Conservation (phyloP, 2,797 vertebrate species). For the Ammospiza maritima region DNA sequence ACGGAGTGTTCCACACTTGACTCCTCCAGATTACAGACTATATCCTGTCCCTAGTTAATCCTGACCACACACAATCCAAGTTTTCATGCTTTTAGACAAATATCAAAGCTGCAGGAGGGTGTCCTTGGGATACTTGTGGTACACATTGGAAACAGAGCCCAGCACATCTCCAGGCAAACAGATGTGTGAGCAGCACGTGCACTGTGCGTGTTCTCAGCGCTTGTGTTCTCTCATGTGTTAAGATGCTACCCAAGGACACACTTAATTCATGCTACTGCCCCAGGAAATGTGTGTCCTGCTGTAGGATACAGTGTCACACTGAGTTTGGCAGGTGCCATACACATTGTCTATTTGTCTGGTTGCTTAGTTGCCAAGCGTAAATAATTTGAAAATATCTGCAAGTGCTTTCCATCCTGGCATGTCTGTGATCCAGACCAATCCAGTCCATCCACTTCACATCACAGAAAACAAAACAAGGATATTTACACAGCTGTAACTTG, state of each 20-base stretch:
- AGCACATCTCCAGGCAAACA: conserved; percentile 15
- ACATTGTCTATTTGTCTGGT: conserved; percentile 17
- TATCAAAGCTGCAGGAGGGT: conserved; percentile 53
- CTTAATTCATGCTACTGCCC: not conserved
- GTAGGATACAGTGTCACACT: not conserved
- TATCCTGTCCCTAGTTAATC: conserved; percentile 65
- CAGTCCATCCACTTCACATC: conserved; percentile 71
- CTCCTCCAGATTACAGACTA: conserved; percentile 58
- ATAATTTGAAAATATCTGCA: conserved; percentile 28
- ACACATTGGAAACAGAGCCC: not conserved
- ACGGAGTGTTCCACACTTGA: not conserved
- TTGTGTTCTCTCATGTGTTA: not conserved
- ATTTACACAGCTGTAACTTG: conserved; percentile 77
- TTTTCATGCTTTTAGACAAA: conserved; percentile 36
- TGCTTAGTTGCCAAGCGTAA: conserved; percentile 60
- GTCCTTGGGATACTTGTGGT: conserved; percentile 30
- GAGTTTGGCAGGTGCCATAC: conserved; percentile 47
- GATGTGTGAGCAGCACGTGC: not conserved
- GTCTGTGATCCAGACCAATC: conserved; percentile 39
- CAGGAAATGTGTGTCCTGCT: not conserved
- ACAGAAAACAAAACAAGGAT: conserved; percentile 69
- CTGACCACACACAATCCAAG: conserved; percentile 54
- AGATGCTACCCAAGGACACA: conserved; percentile 21
- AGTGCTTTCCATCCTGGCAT: conserved; percentile 51
- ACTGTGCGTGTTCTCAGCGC: not conserved